Evolutionary conservation across 2,113 vertebrate genomes (phyloP).

Genomic region (Triplophysa siluroides): DNA sequence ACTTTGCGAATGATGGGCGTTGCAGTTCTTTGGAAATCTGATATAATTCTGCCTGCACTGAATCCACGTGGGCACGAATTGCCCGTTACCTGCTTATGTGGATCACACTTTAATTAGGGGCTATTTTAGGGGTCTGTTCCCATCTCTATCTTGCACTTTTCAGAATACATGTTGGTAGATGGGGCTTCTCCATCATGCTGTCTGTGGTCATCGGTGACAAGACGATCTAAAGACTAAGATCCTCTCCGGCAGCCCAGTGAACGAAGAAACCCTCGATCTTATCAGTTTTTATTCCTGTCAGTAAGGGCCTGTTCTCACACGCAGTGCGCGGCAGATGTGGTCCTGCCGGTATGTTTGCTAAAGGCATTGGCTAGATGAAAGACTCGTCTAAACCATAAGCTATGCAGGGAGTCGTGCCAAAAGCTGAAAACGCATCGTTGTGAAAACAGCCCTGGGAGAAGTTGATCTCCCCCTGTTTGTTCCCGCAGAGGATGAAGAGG

Average conservation of each 20-base stretch:
- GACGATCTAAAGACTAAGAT: conserved; percentile 60
- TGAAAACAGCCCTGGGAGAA: conserved; percentile 74
- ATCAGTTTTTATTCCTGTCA: conserved; percentile 75
- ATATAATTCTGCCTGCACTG: no score
- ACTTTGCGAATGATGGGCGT: no score
- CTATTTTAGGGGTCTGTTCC: background rate
- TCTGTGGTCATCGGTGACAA: conserved; percentile 54
- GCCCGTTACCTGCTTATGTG: background rate
- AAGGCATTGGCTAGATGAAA: conserved; percentile 78
- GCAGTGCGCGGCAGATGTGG: conserved; percentile 67
- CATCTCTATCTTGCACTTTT: background rate
- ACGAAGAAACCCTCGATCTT: conserved; percentile 73
- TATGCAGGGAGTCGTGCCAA: conserved; percentile 78
- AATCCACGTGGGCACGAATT: no score
- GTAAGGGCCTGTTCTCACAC: conserved; percentile 73
- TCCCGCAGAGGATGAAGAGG: conserved; percentile 41
- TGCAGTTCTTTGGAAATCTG: background rate
- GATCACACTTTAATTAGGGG: background rate
- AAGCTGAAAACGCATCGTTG: conserved; percentile 76
- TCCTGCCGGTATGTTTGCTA: conserved; percentile 72
- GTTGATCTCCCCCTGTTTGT: conserved; percentile 54
- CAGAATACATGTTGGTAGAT: background rate
- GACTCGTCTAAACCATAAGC: conserved; percentile 78
- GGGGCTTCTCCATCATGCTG: conserved; percentile 66
- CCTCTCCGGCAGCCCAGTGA: conserved; percentile 66